Evolutionary conservation across 2,113 vertebrate genomes (phyloP).

Genomic region (Pica pica): DNA sequence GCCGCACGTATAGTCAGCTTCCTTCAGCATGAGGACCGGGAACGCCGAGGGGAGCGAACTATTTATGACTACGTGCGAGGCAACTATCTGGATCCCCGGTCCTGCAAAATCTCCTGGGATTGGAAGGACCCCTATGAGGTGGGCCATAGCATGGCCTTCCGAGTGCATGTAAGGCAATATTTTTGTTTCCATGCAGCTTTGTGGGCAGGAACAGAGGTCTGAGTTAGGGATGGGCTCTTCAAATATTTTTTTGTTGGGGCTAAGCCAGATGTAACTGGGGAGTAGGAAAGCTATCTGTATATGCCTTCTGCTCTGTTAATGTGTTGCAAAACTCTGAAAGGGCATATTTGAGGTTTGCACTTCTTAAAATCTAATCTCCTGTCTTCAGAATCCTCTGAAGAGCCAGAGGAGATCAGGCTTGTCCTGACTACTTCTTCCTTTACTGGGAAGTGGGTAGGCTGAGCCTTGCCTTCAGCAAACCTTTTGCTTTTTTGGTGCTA

Average conservation of each 20-base stretch:
- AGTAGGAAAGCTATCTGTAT: not conserved
- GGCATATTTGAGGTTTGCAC: not conserved
- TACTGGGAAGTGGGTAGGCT: conserved; percentile 8
- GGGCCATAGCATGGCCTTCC: conserved; percentile 97
- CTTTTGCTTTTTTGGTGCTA: not conserved
- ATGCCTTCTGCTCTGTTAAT: not conserved
- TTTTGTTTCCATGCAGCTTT: conserved; percentile 61
- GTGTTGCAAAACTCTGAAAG: not conserved
- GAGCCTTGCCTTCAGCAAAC: not conserved
- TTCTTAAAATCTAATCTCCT: not conserved
- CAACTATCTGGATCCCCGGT: conserved; percentile 96
- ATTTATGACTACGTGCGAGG: conserved; percentile 98
- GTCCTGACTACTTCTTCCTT: not conserved
- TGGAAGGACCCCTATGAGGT: conserved; percentile 99
- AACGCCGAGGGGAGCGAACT: conserved; percentile 90
- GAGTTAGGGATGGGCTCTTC: not conserved
- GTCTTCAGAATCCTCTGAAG: not conserved
- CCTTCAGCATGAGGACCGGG: conserved; percentile 96
- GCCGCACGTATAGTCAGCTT: conserved; percentile 97
- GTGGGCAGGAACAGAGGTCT: not conserved
- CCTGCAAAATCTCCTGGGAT: conserved; percentile 96
- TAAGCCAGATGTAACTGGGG: not conserved
- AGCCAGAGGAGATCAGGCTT: not conserved
- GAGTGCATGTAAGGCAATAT: conserved; percentile 87
- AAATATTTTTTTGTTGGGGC: not conserved